Percentiles rank a stretch among this genome's conserved stretches.
Evolutionary conservation across 2,797 vertebrate species (phyloP).

Genomic region (Limnodromus scolopaceus): DNA sequence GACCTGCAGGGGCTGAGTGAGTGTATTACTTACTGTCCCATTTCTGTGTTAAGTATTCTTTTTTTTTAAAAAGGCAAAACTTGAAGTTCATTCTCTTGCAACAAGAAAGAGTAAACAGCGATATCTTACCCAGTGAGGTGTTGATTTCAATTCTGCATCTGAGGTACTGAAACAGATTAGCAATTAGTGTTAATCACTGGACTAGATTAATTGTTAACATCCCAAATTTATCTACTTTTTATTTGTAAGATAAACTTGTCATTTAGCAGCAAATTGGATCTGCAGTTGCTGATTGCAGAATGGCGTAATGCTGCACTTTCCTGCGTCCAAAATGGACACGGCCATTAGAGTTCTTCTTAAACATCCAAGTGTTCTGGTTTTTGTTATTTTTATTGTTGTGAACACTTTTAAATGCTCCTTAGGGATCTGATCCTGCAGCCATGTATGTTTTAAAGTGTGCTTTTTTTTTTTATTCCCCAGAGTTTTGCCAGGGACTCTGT

Average conservation of each 20-base stretch:
- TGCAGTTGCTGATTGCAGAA: constrained; percentile 16
- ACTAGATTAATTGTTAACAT: background rate
- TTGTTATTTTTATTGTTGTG: constrained; percentile 66
- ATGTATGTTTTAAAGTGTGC: background rate
- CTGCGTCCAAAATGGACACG: constrained; percentile 20
- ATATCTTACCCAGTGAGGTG: background rate
- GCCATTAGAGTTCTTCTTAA: constrained; percentile 29
- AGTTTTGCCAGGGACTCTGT: background rate
- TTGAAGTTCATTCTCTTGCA: background rate
- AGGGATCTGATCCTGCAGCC: constrained; percentile 37
- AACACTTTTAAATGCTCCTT: constrained; percentile 42
- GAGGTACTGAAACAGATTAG: background rate
- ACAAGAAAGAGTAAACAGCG: background rate
- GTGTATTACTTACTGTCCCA: background rate
- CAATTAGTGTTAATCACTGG: background rate
- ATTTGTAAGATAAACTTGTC: constrained; percentile 15
- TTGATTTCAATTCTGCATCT: background rate
- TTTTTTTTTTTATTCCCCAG: background rate
- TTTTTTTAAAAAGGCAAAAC: background rate
- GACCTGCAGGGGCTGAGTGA: background rate
- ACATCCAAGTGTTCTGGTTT: constrained; percentile 38
- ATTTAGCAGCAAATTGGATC: constrained; percentile 2
- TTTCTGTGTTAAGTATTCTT: background rate
- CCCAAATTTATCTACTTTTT: background rate
- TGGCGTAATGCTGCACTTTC: constrained; percentile 36